phyloP scores from a whole-genome alignment of 2,888 invertebrate genomes.

The Rhyacophila evoluta region DNA sequence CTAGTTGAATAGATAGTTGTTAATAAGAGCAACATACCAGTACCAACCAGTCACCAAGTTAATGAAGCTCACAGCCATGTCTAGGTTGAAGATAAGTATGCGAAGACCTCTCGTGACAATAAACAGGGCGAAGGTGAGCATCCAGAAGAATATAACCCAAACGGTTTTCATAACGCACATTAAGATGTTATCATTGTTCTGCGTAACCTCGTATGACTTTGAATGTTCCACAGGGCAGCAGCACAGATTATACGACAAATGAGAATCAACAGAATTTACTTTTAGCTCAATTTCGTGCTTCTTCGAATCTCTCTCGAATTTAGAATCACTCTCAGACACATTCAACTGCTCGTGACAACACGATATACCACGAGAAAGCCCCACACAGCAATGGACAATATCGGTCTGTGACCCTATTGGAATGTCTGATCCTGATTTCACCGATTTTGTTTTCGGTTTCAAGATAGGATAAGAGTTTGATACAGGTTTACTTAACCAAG shows the following conservation, averaged over 20 bases:
- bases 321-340: no score
- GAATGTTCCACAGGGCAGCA: background rate
- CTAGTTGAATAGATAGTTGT: no score
- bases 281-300: no score
- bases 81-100: background rate
- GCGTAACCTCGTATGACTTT: background rate
- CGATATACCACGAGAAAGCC: background rate
- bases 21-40: conserved; percentile 30
- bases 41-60: conserved; percentile 26
- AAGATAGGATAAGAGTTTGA: no score
- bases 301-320: no score
- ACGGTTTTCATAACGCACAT: background rate
- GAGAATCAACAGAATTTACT: no score
- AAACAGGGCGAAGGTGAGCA: background rate
- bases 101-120: background rate
- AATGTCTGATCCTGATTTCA: background rate
- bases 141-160: background rate
- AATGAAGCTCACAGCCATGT: background rate
- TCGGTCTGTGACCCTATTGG: background rate
- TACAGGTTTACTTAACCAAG: no score
- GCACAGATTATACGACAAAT: background rate
- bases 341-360: no score
- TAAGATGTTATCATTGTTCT: background rate
- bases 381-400: background rate
- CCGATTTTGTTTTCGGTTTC: background rate